phyloP scores from a whole-genome alignment of 2,113 vertebrate genomes.

The Colinus virginianus region DNA sequence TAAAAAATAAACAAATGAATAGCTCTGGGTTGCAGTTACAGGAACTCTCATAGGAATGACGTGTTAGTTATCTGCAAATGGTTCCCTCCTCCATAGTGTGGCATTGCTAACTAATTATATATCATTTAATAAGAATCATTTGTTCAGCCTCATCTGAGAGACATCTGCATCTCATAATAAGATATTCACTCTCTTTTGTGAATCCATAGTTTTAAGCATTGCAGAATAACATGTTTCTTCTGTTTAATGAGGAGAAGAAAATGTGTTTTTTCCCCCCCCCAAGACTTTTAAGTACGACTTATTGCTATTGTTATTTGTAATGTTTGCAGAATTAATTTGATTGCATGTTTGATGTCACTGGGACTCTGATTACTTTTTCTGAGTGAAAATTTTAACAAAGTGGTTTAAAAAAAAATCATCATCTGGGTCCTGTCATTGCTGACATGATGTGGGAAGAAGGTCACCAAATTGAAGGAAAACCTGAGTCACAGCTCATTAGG shows the following conservation, averaged over 20 bases:
- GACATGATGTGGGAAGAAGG: background rate
- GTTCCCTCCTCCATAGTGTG: background rate
- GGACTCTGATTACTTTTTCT: background rate
- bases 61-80: background rate
- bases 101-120: background rate
- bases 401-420: background rate
- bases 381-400: background rate
- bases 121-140: background rate
- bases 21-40: background rate
- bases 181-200: background rate
- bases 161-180: background rate
- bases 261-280: rapidly evolving
- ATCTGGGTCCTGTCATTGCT: background rate
- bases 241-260: background rate
- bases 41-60: background rate
- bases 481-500: background rate
- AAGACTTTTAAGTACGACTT: background rate
- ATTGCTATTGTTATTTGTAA: background rate
- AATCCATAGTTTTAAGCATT: background rate
- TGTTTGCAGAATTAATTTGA: background rate
- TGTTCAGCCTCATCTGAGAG: background rate
- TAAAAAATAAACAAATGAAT: background rate
- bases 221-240: background rate
- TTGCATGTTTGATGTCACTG: background rate
- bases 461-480: background rate